Percentiles rank a stretch among this genome's conserved stretches.
Evolutionary conservation across 2,797 vertebrate genomes (phyloP).

Genomic region (Choloepus didactylus): DNA sequence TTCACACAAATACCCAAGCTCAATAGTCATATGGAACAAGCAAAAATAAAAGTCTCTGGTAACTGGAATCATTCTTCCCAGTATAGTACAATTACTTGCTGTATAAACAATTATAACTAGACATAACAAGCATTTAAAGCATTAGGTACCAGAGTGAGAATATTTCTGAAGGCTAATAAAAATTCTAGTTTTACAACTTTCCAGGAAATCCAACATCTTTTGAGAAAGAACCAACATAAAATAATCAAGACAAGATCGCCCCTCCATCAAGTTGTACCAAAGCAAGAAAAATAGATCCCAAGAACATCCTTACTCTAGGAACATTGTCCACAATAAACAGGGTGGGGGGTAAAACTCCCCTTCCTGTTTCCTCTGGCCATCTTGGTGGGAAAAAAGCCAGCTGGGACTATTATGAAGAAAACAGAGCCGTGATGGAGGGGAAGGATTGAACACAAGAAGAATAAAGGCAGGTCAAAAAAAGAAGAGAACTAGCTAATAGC

Average conservation of each 20-base stretch:
- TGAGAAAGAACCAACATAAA: not conserved
- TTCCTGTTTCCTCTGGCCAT: not conserved
- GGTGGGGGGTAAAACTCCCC: not conserved
- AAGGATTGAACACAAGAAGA: not conserved
- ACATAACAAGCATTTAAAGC: not conserved
- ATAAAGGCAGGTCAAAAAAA: not conserved
- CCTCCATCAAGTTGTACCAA: not conserved
- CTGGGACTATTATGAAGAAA: not conserved
- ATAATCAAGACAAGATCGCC: not conserved
- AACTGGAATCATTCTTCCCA: constrained; percentile 8
- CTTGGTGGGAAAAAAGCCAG: not conserved
- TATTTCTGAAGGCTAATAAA: constrained; percentile 53
- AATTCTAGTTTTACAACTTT: constrained; percentile 53
- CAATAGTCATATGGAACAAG: not conserved
- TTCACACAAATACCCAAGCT: not conserved
- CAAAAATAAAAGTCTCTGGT: constrained; percentile 29
- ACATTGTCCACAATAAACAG: not conserved
- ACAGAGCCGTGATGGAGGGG: not conserved
- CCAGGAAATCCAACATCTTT: not conserved
- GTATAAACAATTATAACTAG: not conserved
- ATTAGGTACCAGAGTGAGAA: not conserved
- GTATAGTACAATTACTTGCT: not conserved
- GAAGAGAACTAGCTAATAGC: not conserved
- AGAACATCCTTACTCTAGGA: not conserved
- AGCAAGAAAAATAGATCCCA: not conserved